Evolutionary conservation across 2,888 invertebrate genomes (phyloP).

Genomic region (Onthophagus sagittarius): DNA sequence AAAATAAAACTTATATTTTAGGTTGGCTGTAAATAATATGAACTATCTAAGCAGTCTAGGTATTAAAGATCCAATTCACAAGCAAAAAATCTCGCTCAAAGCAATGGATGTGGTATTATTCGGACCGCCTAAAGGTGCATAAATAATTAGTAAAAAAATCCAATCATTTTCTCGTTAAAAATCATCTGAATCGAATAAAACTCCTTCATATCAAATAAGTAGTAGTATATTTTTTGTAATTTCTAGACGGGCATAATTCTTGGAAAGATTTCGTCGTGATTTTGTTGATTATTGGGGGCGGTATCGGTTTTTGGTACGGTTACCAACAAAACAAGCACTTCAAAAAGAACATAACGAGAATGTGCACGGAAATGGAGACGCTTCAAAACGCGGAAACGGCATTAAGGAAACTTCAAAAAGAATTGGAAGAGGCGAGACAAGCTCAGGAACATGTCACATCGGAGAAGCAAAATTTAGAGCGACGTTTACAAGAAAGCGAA

Average conservation of each 20-base stretch:
- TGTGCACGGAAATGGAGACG: conserved; percentile 93
- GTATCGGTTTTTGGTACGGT: conserved; percentile 88
- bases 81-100: conserved; percentile 94
- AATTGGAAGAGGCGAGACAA: conserved; percentile 77
- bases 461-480: conserved; percentile 78
- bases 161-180: neutral
- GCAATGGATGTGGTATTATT: conserved; percentile 99
- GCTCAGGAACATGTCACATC: conserved; percentile 78
- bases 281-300: conserved; percentile 75
- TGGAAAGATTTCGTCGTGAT: conserved; percentile 90
- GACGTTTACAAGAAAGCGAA: conserved; percentile 73
- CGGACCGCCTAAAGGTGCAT: conserved; percentile 92
- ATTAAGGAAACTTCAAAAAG: conserved; percentile 78
- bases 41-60: conserved; percentile 86
- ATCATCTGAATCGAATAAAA: neutral
- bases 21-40: conserved; percentile 92
- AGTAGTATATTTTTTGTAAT: neutral
- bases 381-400: conserved; percentile 86
- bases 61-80: conserved; percentile 97
- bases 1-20: conserved; percentile 43
- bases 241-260: conserved; percentile 41
- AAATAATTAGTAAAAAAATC: conserved; percentile 3
- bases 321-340: conserved; percentile 87
- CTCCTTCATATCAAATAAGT: neutral
- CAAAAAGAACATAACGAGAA: conserved; percentile 78